Percentiles rank a stretch among this genome's conserved stretches.
Evolutionary conservation across 2,113 vertebrate genomes (phyloP).

Genomic region (Ciconia stormi): DNA sequence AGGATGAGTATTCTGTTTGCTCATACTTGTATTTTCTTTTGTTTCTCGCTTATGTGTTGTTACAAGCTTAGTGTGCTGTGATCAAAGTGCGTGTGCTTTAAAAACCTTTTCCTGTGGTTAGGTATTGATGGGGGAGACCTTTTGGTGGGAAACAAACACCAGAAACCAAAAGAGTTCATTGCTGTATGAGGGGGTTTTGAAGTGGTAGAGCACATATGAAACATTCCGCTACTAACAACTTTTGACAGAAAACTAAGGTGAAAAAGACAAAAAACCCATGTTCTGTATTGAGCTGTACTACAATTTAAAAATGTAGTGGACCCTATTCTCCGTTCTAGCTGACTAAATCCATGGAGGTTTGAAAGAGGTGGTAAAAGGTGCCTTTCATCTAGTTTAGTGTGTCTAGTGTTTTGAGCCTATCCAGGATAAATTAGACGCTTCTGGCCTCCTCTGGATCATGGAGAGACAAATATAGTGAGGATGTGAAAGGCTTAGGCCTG

Average conservation of each 20-base stretch:
- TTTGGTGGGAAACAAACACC: background rate
- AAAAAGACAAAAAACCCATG: rapidly evolving
- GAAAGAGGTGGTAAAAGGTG: background rate
- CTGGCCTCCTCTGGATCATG: background rate
- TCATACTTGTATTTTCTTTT: background rate
- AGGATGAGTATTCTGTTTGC: background rate
- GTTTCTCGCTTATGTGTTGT: background rate
- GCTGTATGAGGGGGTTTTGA: background rate
- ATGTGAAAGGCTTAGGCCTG: background rate
- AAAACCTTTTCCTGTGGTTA: constrained; percentile 54
- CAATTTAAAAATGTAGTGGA: background rate
- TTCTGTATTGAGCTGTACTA: background rate
- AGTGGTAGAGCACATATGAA: background rate
- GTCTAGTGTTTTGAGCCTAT: background rate
- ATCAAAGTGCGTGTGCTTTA: background rate
- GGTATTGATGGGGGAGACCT: background rate
- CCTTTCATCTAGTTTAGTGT: background rate
- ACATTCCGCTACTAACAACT: background rate
- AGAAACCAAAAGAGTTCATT: background rate
- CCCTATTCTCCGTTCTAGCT: background rate
- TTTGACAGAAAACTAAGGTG: background rate
- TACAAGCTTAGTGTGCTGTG: background rate
- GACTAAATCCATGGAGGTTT: background rate
- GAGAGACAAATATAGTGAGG: background rate
- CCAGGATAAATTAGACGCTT: background rate